Evolutionary conservation across 2,113 vertebrate genomes (phyloP).

Genomic region (Spilogale gracilis): DNA sequence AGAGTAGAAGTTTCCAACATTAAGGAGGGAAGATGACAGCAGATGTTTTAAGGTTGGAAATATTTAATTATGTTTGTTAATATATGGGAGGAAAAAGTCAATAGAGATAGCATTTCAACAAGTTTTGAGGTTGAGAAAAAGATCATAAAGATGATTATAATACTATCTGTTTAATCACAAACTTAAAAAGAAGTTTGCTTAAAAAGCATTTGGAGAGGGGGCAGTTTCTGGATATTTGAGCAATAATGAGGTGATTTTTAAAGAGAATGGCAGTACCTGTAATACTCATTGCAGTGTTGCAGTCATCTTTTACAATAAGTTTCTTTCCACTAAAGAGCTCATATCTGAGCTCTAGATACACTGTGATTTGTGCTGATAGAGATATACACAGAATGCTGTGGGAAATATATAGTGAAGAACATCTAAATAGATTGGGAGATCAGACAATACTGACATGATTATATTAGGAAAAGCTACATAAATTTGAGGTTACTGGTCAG

Average conservation of each 20-base stretch:
- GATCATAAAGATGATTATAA: neutral
- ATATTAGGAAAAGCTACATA: neutral
- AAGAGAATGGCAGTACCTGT: too few species aligned
- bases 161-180: neutral
- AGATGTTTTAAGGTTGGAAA: neutral
- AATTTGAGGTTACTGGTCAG: neutral
- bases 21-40: neutral
- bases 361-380: neutral
- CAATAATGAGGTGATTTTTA: neutral
- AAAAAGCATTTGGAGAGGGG: neutral
- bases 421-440: neutral
- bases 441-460: neutral
- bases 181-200: neutral
- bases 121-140: neutral
- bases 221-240: neutral
- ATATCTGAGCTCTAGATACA: neutral
- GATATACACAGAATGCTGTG: neutral
- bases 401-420: neutral
- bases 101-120: neutral
- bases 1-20: neutral
- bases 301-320: neutral
- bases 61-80: neutral
- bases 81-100: neutral
- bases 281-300: too few species aligned
- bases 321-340: neutral